Evolutionary conservation across 2,113 vertebrate species (phyloP).

Genomic region (Xyliphius kryptos): DNA sequence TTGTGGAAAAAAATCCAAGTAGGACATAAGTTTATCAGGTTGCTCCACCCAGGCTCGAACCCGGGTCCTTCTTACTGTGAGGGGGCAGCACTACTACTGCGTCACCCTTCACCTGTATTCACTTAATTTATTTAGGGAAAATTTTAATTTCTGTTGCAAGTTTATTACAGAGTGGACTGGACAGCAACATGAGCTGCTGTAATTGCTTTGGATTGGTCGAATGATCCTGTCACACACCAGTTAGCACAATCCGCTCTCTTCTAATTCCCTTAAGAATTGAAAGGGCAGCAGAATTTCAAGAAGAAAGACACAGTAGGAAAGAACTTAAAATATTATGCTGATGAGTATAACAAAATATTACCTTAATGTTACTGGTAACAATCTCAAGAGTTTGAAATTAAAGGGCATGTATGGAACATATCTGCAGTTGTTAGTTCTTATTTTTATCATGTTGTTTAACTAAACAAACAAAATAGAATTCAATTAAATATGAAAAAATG

Average conservation of each 20-base stretch:
- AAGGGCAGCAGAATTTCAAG: conserved; percentile 7
- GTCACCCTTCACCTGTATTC: too few relatives aligned
- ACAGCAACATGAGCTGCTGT: conserved; percentile 7
- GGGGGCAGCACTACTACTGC: too few relatives aligned
- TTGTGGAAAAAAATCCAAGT: too few relatives aligned
- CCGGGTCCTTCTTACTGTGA: too few relatives aligned
- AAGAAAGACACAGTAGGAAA: background rate
- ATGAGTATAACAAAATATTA: background rate
- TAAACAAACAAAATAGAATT: too few relatives aligned
- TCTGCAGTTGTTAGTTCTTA: background rate
- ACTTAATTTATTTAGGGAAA: conserved; percentile 11
- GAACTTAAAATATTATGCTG: background rate
- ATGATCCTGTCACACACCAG: conserved; percentile 25
- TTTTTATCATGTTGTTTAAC: background rate
- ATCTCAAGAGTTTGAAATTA: background rate
- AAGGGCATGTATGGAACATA: background rate
- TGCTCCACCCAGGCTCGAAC: too few relatives aligned
- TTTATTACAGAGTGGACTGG: conserved; percentile 43
- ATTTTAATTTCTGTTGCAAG: conserved; percentile 14
- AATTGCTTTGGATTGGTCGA: conserved; percentile 31
- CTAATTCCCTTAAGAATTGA: conserved; percentile 13
- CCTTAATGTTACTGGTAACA: too few relatives aligned
- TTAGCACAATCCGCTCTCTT: conserved; percentile 16
- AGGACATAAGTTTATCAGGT: too few relatives aligned
- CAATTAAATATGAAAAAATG: too few relatives aligned